Evolutionary conservation across 2,888 invertebrate genomes (phyloP), one percentile per base, ranked within the genome.

Genomic region (Netelia fuscicornis): DNA sequence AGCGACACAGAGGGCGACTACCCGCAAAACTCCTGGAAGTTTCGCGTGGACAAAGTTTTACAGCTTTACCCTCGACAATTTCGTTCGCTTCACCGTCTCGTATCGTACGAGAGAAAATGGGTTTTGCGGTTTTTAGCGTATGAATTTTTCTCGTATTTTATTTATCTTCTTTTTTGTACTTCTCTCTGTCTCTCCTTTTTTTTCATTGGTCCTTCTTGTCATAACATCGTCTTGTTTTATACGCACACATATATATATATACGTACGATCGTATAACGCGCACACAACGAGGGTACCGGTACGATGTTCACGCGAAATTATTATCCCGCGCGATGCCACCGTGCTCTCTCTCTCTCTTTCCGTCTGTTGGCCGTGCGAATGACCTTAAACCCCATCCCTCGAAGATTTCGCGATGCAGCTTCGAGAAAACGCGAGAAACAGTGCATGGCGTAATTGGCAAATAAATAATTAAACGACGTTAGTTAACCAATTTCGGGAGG

Each of bases 401-500:
- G 9, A 9, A 48, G 11, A 11, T 48, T 48, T 11, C 10, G 9
- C 48, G 48, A 48, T 25, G 48, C 10, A 48, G 48, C 48, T 11
- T 48, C 48, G 48, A 48, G 48, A 48, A 11, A 48, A 48, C 1
- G 11, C 48, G 48, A 48, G 11, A 48, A 48, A 79, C 75, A 64
- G 48, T 75, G 70, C 60, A 75, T 71, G 60, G 75, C 79, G 75
- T 83, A 79, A 83, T 83, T 83, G 83, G 75, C 64, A 71, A 58
- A 83, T 83, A 83, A 83, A 83, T 76, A 83, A 76, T 83, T 80
- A 56, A 70, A 20, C 25, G 56, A 44, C 44, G 62, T n/a, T 44
- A 44, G 83, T 64, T 23, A 64, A 11, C 17, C 37, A 68, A 74
- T 83, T 70, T 37, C 25, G 25, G 25, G 25, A 25, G 2, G 25